Evolutionary conservation across 2,888 invertebrate genomes (phyloP).

Genomic region (Philonicus albiceps): DNA sequence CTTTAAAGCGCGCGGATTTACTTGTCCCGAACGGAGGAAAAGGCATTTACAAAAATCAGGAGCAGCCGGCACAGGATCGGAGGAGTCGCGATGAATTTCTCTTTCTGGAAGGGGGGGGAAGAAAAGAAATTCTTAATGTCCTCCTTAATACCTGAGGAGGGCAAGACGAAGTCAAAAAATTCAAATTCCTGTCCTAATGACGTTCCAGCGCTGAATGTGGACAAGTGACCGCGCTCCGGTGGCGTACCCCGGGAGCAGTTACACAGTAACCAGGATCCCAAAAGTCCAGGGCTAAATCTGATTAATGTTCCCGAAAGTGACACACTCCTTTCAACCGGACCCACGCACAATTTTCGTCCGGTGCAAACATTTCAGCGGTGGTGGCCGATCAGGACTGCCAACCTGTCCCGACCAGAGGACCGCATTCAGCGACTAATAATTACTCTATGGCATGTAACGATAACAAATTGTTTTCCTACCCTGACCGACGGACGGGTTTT

Average conservation of each 20-base stretch:
- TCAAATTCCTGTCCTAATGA: conserved; percentile 20
- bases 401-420: neutral
- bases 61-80: neutral
- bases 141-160: conserved; percentile 32
- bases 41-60: conserved; percentile 6
- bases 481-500: conserved; percentile 12
- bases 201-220: neutral
- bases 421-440: conserved; percentile 23
- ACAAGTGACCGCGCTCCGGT: neutral
- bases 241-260: neutral
- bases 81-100: neutral
- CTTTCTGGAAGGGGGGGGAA: neutral
- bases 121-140: conserved; percentile 1
- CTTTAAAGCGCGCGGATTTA: conserved; percentile 47
- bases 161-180: conserved; percentile 10
- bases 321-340: conserved; percentile 14
- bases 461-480: conserved; percentile 39
- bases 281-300: conserved; percentile 19
- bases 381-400: neutral
- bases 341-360: conserved; percentile 13
- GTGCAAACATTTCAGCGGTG: conserved; percentile 6
- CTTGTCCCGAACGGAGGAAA: conserved; percentile 18
- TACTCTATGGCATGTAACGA: conserved; percentile 37
- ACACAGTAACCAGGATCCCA: neutral
- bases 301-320: conserved; percentile 28